Evolutionary conservation across 2,797 vertebrate genomes (phyloP).

Genomic region (Semaprochilodus insignis): DNA sequence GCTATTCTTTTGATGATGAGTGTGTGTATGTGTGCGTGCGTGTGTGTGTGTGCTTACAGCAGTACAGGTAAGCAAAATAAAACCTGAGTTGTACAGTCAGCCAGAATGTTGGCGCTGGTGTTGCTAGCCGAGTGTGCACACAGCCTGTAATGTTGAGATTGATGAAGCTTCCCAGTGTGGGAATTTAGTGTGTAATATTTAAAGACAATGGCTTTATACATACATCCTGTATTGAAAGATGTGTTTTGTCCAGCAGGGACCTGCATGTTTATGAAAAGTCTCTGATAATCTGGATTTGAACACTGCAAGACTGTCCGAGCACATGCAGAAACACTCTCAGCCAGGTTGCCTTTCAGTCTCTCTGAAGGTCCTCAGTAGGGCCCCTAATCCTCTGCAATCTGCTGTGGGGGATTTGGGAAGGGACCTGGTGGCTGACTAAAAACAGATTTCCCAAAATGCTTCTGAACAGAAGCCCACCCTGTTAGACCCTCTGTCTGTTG

Average conservation of each 20-base stretch:
- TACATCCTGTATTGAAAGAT: background rate
- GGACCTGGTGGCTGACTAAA: conserved; percentile 33
- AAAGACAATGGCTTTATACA: background rate
- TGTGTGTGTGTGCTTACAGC: conserved; percentile 3
- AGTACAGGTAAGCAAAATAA: conserved; percentile 37
- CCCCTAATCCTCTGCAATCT: conserved; percentile 56
- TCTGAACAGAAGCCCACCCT: conserved; percentile 41
- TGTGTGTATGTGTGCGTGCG: background rate
- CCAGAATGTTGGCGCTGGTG: conserved; percentile 13
- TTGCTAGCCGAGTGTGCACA: conserved; percentile 15
- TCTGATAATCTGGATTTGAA: background rate
- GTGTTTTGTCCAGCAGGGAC: background rate
- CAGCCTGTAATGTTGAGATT: background rate
- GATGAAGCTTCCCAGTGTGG: background rate
- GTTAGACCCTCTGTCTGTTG: conserved; percentile 9
- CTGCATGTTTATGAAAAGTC: conserved; percentile 18
- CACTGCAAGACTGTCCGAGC: background rate
- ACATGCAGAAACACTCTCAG: background rate
- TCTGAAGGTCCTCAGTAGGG: conserved; percentile 26
- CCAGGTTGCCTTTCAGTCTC: background rate
- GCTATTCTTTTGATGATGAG: too few relatives aligned
- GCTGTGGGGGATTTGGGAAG: conserved; percentile 51
- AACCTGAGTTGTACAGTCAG: conserved; percentile 19
- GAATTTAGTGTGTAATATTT: background rate
- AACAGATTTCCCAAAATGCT: conserved; percentile 37